phyloP scores from a whole-genome alignment of 2,888 invertebrate species.

The Dryocosmus kuriphilus region DNA sequence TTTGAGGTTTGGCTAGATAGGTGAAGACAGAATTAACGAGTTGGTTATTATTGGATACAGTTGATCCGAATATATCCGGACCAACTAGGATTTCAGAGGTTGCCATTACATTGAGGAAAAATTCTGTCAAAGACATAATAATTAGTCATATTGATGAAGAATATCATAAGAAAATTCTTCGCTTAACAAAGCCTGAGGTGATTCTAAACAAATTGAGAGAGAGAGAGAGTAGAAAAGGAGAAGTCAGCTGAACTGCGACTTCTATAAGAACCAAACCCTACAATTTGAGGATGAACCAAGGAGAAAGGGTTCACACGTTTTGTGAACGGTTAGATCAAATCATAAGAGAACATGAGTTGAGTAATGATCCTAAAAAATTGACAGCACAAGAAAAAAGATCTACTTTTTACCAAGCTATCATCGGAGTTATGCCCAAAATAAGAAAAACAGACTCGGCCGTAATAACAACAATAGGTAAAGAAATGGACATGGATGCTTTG shows the following conservation, averaged over 20 bases:
- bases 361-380: constrained; percentile 43
- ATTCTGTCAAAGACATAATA: constrained; percentile 53
- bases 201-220: constrained; percentile 46
- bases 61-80: constrained; percentile 44
- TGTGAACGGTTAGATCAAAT: constrained; percentile 52
- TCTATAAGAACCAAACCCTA: constrained; percentile 49
- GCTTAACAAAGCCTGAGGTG: constrained; percentile 49
- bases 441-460: constrained; percentile 48
- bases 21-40: constrained; percentile 52
- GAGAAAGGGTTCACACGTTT: constrained; percentile 48
- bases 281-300: constrained; percentile 41
- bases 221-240: constrained; percentile 49
- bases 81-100: constrained; percentile 44
- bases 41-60: constrained; percentile 46
- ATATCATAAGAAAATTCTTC: constrained; percentile 50
- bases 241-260: constrained; percentile 47
- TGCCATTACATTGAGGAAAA: constrained; percentile 45
- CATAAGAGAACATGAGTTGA: constrained; percentile 45
- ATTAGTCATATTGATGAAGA: constrained; percentile 51
- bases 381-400: constrained; percentile 47
- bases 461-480: constrained; percentile 49
- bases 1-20: constrained; percentile 52
- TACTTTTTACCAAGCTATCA: constrained; percentile 54
- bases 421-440: constrained; percentile 50
- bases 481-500: constrained; percentile 51